These are phyloP conservation scores for Drosophila peninsularis DNA, from an alignment of 2,888 invertebrate genomes.

Conservation along the genomic window DNA sequence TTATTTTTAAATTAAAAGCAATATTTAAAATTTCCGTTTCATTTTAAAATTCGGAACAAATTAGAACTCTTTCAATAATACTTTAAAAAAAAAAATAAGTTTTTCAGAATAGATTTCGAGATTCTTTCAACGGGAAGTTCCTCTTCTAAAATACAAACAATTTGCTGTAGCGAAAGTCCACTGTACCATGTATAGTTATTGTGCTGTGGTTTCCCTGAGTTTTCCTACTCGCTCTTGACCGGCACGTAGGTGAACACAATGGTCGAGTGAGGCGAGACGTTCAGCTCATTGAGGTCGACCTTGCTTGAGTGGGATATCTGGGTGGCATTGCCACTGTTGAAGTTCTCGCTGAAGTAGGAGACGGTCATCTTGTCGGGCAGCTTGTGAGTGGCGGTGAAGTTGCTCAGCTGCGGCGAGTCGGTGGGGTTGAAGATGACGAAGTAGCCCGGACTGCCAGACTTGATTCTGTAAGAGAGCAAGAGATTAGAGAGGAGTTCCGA, in stretches of 20 bases:
- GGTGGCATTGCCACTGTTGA: constrained; percentile 71
- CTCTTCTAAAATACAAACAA: too few relatives aligned
- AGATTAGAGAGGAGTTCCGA: constrained; percentile 12
- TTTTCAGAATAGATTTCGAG: neutral
- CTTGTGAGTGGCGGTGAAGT: constrained; percentile 85
- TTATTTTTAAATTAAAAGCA: neutral
- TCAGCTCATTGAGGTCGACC: constrained; percentile 86
- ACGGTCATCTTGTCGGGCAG: constrained; percentile 88
- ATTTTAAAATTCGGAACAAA: neutral
- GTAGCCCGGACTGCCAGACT: constrained; percentile 90
- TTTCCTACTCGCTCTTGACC: constrained; percentile 73
- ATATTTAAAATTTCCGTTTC: neutral
- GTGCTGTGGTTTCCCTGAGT: constrained; percentile 7
- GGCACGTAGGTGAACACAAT: constrained; percentile 90
- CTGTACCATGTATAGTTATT: constrained; percentile 6
- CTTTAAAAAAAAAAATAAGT: neutral
- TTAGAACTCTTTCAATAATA: too few relatives aligned
- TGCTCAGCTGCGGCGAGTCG: constrained; percentile 85
- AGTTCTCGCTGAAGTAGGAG: constrained; percentile 86
- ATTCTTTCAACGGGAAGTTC: neutral
- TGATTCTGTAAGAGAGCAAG: constrained; percentile 86
- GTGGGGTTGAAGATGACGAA: constrained; percentile 90
- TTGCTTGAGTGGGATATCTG: constrained; percentile 85
- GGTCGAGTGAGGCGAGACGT: constrained; percentile 88
- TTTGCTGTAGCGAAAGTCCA: neutral